Evolutionary conservation across 2,113 vertebrate species (phyloP).

Genomic region (Nestor notabilis): DNA sequence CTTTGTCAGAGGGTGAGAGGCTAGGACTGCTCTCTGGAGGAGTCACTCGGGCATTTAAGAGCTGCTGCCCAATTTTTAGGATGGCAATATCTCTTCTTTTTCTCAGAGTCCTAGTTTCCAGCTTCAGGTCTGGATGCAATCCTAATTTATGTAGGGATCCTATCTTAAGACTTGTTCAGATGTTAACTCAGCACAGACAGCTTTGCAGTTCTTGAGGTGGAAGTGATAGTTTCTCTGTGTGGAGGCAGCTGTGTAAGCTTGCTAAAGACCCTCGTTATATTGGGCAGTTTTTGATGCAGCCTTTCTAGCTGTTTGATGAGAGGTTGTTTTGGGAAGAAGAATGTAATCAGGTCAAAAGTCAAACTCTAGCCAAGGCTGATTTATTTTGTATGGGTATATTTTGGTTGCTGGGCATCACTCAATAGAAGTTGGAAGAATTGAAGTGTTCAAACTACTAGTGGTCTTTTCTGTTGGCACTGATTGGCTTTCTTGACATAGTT

Average conservation of each 20-base stretch:
- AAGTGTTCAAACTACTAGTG: not conserved
- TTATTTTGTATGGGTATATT: not conserved
- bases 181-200: not conserved
- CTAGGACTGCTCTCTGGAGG: not conserved
- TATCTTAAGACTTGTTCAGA: not conserved
- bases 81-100: not conserved
- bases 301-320: not conserved
- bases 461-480: not conserved
- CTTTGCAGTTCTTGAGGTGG: not conserved
- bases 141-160: conserved; percentile 16
- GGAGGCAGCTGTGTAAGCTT: not conserved
- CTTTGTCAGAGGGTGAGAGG: not conserved
- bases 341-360: not conserved
- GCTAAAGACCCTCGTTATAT: not conserved
- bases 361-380: not conserved
- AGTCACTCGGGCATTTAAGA: not conserved
- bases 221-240: not conserved
- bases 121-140: not conserved
- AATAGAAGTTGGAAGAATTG: not conserved
- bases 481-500: not conserved
- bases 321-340: not conserved
- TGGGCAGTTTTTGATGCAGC: not conserved
- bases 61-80: not conserved
- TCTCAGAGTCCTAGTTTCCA: not conserved
- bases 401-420: not conserved